Base-by-base conservation (phyloP, 2,797 vertebrate species). In the Epinephelus malabaricus region DNA sequence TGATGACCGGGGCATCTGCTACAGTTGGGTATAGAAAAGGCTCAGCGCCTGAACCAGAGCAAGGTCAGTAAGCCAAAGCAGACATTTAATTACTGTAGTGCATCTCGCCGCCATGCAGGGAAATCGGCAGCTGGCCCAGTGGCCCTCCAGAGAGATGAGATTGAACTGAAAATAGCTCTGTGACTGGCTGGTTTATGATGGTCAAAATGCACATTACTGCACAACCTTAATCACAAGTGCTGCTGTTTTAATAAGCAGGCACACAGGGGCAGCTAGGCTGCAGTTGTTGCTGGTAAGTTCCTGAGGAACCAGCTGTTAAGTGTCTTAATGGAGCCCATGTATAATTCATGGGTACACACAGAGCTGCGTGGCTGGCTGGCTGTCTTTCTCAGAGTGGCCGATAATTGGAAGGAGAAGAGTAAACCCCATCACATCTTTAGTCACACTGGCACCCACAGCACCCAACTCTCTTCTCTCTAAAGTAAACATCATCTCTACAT, bases 31-130 rank as follows among this genome's bases (percentile, higher is more conserved):
- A 65, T 78, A 78, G 60, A 76, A 81, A 85, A 76, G 66, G 74
- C 76, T 86, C 80, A 67, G 78, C 12, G 73, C 56, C 63, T 79
- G 12, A 85, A 79, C 77, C 78, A 50, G 70, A 67, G 76, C 86
- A 87, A 92, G 94, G 92, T 94, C 92, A 86, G 81, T 67, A 53
- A 87, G 86, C 88, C 76, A 83, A 84, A 92, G 80, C 88, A 85
- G 81, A 85, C 82, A 88, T 92, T 90, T 93, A 92, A 94, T 94
- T 94, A 92, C 86, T 43, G 62, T 82, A 87, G 85, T 89, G 85
- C 88, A 85, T 89, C 83, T 92, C 70, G 5, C 71, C 3, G 66
- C 75, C 85, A 65, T 73, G 78, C 63, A 79, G 82, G 91, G 81
- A 87, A 81, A 86, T 85, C 81, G 23, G 87, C 90, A 87, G 86